Percentiles rank a stretch among this genome's conserved stretches.
phyloP scores from a whole-genome alignment of 2,113 vertebrate species.

The Eublepharis macularius region DNA sequence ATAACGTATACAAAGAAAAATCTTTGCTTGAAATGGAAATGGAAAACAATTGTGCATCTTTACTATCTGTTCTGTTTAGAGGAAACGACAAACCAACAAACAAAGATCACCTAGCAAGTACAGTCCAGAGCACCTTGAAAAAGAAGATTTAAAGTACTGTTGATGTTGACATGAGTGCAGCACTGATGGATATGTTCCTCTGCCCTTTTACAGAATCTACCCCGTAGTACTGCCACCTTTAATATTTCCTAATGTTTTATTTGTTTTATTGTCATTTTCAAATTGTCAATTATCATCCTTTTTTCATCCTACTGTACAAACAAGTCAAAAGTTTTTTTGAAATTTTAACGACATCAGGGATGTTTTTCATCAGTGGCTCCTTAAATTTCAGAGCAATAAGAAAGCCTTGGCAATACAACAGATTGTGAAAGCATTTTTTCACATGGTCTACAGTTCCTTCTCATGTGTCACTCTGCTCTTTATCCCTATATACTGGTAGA shows the following conservation, averaged over 20 bases:
- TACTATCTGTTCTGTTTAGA: too few relatives aligned
- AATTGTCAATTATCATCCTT: background rate
- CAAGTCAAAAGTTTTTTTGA: conserved; percentile 50
- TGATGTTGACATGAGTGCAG: background rate
- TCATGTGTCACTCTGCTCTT: conserved; percentile 54
- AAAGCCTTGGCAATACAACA: conserved; percentile 7
- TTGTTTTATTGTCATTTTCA: background rate
- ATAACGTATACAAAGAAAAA: too few relatives aligned
- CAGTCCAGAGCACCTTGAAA: too few relatives aligned
- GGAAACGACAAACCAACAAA: too few relatives aligned
- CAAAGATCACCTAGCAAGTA: too few relatives aligned
- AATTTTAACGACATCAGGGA: background rate
- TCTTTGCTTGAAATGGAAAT: too few relatives aligned
- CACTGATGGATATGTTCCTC: background rate
- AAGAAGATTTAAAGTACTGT: background rate
- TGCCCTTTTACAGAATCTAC: background rate
- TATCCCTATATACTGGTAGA: conserved; percentile 65
- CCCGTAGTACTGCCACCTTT: background rate
- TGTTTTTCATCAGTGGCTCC: background rate
- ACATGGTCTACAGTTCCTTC: conserved; percentile 46
- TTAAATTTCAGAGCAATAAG: conserved; percentile 16
- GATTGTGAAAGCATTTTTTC: conserved; percentile 32
- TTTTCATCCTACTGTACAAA: background rate
- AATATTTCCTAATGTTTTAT: background rate
- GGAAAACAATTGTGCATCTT: too few relatives aligned